Base-by-base conservation (phyloP, 35 echinoderm and acorn worm genomes). In the Eucidaris tribuloides region DNA sequence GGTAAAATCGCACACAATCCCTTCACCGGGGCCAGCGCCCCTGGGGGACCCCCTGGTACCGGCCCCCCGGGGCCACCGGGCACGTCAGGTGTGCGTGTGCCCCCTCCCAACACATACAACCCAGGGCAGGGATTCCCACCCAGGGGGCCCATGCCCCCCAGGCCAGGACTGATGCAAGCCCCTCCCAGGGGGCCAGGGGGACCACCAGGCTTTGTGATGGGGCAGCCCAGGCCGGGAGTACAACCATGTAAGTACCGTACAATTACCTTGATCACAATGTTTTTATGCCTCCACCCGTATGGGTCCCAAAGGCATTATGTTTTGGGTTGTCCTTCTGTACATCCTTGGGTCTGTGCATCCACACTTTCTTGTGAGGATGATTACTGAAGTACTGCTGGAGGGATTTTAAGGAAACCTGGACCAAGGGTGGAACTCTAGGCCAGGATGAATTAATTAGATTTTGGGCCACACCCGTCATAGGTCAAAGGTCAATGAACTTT, bases 1-100 rank as follows among this genome's bases (percentile, higher is more conserved):
- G 94, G 94, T 46, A 97, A 97, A 64, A 97, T 97, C 23, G 80
- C 76, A 52, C 86, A 86, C 85, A 97, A 97, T 46, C 94, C 94
- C 19, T 97, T 97, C 89, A 78, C 89, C 42, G 85, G 76, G 46
- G 79, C 46, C 17, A 66, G 77, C 58, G 82, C 65, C 29, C 86
- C 85, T 50, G 58, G 43, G 4, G 79, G 59, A 31, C 30, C 49
- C 0, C 19, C n/a, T 66, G 14, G 30, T 58, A 76, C 89, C 9
- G 76, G 68, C 15, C 34, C 68, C 1, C 35, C 28, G 30, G 61
- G 68, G 7, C 68, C 68, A 13, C 68, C 68, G 2, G 68, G 68
- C 0, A 85, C 76, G 17, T 64, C 58, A 32, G 93, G 88, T 18
- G 70, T 80, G 1, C 72, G 76, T 22, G 80, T 96, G 27, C 92